Evolutionary conservation across 2,888 invertebrate genomes (phyloP).

Genomic region (Acanthosepion esculentum): DNA sequence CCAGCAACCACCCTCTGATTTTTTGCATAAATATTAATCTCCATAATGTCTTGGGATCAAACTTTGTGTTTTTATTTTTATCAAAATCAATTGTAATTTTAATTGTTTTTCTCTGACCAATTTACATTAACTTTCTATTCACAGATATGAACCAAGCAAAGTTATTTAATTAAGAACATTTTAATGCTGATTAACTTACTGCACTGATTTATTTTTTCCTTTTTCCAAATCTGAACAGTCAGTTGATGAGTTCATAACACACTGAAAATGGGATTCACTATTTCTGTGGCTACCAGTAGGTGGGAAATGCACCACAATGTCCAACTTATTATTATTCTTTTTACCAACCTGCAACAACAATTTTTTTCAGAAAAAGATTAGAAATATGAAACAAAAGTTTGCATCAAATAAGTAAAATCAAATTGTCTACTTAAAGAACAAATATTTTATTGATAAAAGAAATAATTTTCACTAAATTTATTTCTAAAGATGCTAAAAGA

Average conservation of each 20-base stretch:
- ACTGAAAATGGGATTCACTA: too few species aligned
- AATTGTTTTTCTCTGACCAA: neutral
- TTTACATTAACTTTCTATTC: neutral
- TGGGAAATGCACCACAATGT: neutral
- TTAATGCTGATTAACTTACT: neutral
- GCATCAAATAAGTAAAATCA: neutral
- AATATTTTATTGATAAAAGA: neutral
- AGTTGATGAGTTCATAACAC: neutral
- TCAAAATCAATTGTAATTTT: neutral
- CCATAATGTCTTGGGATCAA: neutral
- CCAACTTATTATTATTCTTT: neutral
- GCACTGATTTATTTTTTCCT: neutral
- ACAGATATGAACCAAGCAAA: neutral
- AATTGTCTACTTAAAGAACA: neutral
- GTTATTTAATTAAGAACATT: constrained; percentile 4
- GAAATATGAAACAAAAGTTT: neutral
- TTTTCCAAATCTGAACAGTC: neutral
- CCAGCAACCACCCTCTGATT: neutral
- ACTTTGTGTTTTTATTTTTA: neutral
- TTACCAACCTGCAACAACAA: neutral
- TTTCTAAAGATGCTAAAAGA: too few species aligned
- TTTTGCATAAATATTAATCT: neutral
- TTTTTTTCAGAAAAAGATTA: neutral
- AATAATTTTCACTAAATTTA: too few species aligned
- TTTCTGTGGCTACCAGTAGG: neutral